Base-by-base conservation (phyloP, 2,888 invertebrate genomes). In the Eurois occulta region DNA sequence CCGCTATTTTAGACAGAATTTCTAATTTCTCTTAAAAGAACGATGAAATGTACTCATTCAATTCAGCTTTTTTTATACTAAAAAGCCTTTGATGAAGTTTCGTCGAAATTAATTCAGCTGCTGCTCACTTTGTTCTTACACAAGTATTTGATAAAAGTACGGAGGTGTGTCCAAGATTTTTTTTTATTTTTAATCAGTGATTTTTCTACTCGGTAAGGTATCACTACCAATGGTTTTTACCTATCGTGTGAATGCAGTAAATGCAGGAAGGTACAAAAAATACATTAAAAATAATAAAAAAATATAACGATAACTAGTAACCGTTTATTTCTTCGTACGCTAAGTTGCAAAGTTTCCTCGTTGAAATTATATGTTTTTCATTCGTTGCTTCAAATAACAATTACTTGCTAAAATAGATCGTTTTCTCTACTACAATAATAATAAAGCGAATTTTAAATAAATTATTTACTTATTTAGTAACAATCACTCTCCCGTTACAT, bases 51-150 rank as follows among this genome's bases (percentile, higher is more conserved):
- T 72, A 58, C 58, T 71, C 65, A 86, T 88, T 75, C 58, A 86
- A 83, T 77, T 77, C 70, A 69, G 72, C 78, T 86, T 83, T 83
- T 84, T 88, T 83, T 79, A 86, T 38, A 28, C 68, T 64, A 67
- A 88, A 83, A 88, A 70, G 68, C 55, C 52, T 86, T 88, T 86
- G 79, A 83, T 72, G 72, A 74, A 78, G 71, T 75, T 77, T 72
- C 60, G 24, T 67, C 43, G 65, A 46, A 41, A 86, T 83, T 75
- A 72, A 66, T 86, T 43, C 66, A 32, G 70, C 72, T 65, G 35
- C 35, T 69, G 52, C 28, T 58, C 62, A 55, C 67, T 86, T 81
- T 75, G 71, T 86, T 74, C 38, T 68, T 28, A 60, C 5, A 64
- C 18, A 43, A 48, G 46, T 18, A 66, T 60, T 60, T 48, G 35